Evolutionary conservation across 2,113 vertebrate genomes (phyloP), one percentile per base, ranked within the genome.

Genomic region (Conger conger): DNA sequence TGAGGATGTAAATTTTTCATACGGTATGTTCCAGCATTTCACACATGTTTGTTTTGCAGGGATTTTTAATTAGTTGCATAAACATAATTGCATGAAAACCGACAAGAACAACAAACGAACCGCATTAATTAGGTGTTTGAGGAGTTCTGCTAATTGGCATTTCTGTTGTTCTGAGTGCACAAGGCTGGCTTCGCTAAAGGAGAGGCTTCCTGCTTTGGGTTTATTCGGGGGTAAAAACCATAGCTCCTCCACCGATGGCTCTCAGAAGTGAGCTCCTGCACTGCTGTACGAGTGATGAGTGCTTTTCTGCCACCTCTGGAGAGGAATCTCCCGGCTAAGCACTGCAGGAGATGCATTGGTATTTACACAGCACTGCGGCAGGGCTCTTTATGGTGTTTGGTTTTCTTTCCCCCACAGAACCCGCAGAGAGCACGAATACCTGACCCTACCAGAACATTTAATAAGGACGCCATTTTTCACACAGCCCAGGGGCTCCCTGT

Each of bases 21-120:
- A n/a, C n/a, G n/a, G n/a, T n/a, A 77, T 85, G 73, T 68, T 86
- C 40, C 85, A 79, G 40, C 83, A 40, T 87, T 90, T 81, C 85
- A 76, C 54, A 76, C 84, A 87, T 42, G 78, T 90, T 86, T 82
- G 45, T 83, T 88, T 91, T 91, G 82, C 89, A 60, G 84, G 81
- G 83, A 5, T 90, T 82, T 91, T 90, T 90, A 88, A 92, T 92
- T 92, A 87, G 60, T 27, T n/a, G 78, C 76, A 91, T 92, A 92
- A 89, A 79, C 87, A 87, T 90, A 81, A 94, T 93, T 91, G 76
- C 88, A 86, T 82, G 82, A 86, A 87, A 88, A 86, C 18, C 86
- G 85, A 90, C 85, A 82, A 82, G 60, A 87, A 86, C 82, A 88
- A 88, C 81, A 80, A 73, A 38, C 84, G 83, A 90, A 84, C 57